Evolutionary conservation across 2,113 vertebrate species (phyloP).

Genomic region (Albula goreensis): DNA sequence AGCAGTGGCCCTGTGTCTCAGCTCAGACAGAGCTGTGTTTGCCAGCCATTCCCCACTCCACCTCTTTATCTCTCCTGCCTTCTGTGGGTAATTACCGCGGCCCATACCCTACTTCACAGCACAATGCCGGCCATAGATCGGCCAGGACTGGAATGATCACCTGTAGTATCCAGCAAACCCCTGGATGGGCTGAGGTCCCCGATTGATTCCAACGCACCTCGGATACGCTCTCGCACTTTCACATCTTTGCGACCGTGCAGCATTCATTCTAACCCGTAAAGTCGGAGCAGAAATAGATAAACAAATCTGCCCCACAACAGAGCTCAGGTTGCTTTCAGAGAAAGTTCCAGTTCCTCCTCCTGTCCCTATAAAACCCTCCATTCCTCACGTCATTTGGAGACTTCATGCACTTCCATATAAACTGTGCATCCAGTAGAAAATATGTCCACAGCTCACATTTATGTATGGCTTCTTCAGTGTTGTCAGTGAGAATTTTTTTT

Average conservation of each 20-base stretch:
- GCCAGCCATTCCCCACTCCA: conserved; percentile 46
- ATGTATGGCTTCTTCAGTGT: conserved; percentile 39
- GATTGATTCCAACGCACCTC: conserved; percentile 15
- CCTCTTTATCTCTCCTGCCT: conserved; percentile 63
- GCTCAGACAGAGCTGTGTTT: conserved; percentile 34
- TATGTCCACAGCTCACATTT: not conserved
- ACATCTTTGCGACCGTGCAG: conserved; percentile 54
- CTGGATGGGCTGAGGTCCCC: too few species aligned
- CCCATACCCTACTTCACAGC: too few species aligned
- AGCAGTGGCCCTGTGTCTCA: conserved; percentile 10
- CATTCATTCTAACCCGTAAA: conserved; percentile 55
- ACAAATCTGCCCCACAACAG: conserved; percentile 65
- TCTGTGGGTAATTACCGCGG: conserved; percentile 39
- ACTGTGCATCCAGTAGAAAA: not conserved
- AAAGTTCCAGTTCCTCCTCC: conserved; percentile 26
- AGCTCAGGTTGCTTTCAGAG: conserved; percentile 49
- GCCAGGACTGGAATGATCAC: conserved; percentile 15
- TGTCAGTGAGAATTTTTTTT: conserved; percentile 61
- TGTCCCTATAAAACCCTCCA: conserved; percentile 55
- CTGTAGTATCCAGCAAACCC: conserved; percentile 41
- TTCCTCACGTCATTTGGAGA: conserved; percentile 44
- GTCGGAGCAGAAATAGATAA: conserved; percentile 58
- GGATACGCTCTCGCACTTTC: conserved; percentile 53
- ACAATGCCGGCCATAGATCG: too few species aligned
- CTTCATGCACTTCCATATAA: too few species aligned